These are phyloP conservation scores for Drosophila neotestacea DNA, from an alignment of 2,888 invertebrate genomes.

Conservation along the genomic window DNA sequence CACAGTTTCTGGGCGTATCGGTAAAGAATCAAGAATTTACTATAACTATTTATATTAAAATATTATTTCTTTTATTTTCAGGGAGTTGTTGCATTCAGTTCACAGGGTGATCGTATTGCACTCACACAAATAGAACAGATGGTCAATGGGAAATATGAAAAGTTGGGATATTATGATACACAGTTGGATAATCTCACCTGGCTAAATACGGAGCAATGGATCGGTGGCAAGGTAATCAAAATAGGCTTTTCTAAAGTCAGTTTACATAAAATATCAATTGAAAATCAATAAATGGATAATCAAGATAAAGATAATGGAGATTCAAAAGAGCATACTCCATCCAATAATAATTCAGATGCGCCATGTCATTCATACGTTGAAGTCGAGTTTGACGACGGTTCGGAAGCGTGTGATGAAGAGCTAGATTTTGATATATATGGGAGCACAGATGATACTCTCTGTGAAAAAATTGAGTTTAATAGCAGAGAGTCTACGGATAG, in stretches of 20 bases:
- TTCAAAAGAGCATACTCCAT: background rate
- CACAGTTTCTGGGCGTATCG: constrained; percentile 98
- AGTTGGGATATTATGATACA: constrained; percentile 98
- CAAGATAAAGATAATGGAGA: background rate
- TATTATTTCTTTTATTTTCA: constrained; percentile 84
- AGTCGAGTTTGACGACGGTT: background rate
- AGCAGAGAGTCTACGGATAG: background rate
- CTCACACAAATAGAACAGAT: constrained; percentile 99
- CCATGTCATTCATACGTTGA: background rate
- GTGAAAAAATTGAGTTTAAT: background rate
- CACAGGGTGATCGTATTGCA: constrained; percentile 99
- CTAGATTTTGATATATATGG: background rate
- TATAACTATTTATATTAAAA: background rate
- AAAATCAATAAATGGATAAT: background rate
- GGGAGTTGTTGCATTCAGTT: constrained; percentile 99
- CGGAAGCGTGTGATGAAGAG: background rate
- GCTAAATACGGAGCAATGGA: constrained; percentile 96
- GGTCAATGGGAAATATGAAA: constrained; percentile 96
- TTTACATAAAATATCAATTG: background rate
- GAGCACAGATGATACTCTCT: background rate
- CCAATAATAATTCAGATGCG: background rate
- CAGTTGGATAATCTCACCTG: constrained; percentile 98
- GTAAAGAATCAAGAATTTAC: constrained; percentile 87
- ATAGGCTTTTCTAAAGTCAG: constrained; percentile 12
- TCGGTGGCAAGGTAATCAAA: constrained; percentile 87